Conservation (phyloP, 2,797 vertebrate genomes). For the Sebastes flavidus region DNA sequence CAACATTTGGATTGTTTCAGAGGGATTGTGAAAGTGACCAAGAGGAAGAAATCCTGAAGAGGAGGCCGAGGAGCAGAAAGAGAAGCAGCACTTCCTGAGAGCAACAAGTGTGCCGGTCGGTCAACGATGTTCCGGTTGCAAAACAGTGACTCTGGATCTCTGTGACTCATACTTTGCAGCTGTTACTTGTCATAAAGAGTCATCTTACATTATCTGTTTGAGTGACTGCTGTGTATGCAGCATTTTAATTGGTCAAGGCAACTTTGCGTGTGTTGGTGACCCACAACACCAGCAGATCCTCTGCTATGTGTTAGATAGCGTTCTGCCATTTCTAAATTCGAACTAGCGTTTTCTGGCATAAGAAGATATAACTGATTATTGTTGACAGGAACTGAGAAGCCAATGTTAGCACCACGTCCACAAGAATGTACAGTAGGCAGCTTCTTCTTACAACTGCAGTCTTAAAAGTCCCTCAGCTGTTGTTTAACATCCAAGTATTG, state of each 20-base stretch:
- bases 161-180: slow-evolving; percentile 7
- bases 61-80: slow-evolving; percentile 83
- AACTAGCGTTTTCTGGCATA: slow-evolving; percentile 9
- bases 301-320: background rate
- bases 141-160: slow-evolving; percentile 39
- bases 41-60: slow-evolving; percentile 86
- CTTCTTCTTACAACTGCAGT: slow-evolving; percentile 49
- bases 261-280: background rate
- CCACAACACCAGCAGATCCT: slow-evolving; percentile 11
- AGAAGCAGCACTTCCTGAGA: slow-evolving; percentile 92
- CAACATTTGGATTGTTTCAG: slow-evolving; percentile 70
- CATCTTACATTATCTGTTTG: background rate
- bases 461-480: slow-evolving; percentile 47
- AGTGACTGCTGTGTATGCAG: background rate
- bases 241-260: slow-evolving; percentile 4
- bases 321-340: slow-evolving; percentile 17
- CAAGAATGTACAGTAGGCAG: slow-evolving; percentile 17
- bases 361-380: slow-evolving; percentile 15
- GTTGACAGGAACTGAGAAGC: slow-evolving; percentile 37
- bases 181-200: slow-evolving; percentile 1
- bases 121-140: slow-evolving; percentile 3
- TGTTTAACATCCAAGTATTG: background rate
- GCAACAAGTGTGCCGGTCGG: background rate
- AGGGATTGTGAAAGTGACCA: slow-evolving; percentile 92
- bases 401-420: slow-evolving; percentile 13